Base-by-base conservation (phyloP, 2,797 vertebrate genomes). In the Myotis vivesi region DNA sequence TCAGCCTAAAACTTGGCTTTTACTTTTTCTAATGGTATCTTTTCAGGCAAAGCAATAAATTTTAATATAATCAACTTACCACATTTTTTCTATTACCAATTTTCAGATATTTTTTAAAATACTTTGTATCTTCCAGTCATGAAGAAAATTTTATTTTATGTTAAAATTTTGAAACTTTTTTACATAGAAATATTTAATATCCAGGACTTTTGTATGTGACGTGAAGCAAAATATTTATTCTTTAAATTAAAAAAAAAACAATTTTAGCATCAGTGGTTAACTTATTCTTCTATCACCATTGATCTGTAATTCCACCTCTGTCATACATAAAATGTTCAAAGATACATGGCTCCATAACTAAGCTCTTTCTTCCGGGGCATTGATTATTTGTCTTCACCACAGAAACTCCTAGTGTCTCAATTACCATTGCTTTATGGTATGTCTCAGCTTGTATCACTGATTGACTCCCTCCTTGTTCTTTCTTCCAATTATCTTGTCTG, bases 61-160 rank as follows among this genome's bases (percentile, higher is more conserved):
- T 79, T 94, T 49, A 92, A 76, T 23, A 69, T 62, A 73, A 94
- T 81, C 68, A 81, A 75, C 19, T 33, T 57, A 76, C 69, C 30
- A 41, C 1, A 44, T 3, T 55, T 69, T 91, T 44, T 71, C 28
- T 30, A n/a, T 22, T 17, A 87, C 53, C 7, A 82, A 38, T 53
- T 76, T 89, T 86, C 16, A 38, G 2, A 71, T 28, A 62, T 17
- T 20, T 57, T 77, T 76, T 15, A 88, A 68, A 76, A 30, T 92
- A 80, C 3, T 68, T 25, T 55, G 12, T 68, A 89, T 62, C 8
- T 22, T 75, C 19, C 30, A 76, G 23, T 75, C 69, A 91, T 25
- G 33, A 55, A 49, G 23, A 81, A 46, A 62, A 75, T 28, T 73
- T 16, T 73, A 38, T 82, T 46, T 85, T 30, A 12, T 46, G 20